These are phyloP conservation scores for Otolemur crassicaudatus DNA, from an alignment of 2,797 vertebrate species.

Conservation along the genomic window DNA sequence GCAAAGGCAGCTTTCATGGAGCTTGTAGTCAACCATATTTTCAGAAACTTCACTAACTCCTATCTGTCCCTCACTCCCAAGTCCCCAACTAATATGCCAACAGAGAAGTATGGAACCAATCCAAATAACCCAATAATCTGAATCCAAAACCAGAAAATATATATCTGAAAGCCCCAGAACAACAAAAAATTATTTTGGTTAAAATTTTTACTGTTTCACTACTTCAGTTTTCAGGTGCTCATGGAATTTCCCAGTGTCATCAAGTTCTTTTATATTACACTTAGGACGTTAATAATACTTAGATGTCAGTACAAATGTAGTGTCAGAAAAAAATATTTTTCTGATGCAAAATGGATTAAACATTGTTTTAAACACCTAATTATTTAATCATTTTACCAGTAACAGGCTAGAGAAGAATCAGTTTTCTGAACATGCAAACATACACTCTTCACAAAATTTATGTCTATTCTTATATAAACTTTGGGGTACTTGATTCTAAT, in stretches of 20 bases:
- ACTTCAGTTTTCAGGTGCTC: neutral
- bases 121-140: neutral
- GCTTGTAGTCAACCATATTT: neutral
- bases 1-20: conserved; percentile 62
- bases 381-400: neutral
- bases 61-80: neutral
- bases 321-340: conserved; percentile 18
- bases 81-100: neutral
- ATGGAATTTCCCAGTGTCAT: neutral
- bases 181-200: neutral
- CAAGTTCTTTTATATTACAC: neutral
- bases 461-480: conserved; percentile 36
- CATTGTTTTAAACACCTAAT: neutral
- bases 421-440: neutral
- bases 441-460: neutral
- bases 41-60: neutral
- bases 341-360: conserved; percentile 14
- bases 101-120: neutral
- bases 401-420: neutral
- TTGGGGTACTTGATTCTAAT: conserved; percentile 9
- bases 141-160: neutral
- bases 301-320: neutral
- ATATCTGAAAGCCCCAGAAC: neutral
- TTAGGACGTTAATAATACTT: neutral
- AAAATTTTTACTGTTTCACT: neutral